Conservation (phyloP, 2,888 invertebrate species). For the Iselma pallidipennis region DNA sequence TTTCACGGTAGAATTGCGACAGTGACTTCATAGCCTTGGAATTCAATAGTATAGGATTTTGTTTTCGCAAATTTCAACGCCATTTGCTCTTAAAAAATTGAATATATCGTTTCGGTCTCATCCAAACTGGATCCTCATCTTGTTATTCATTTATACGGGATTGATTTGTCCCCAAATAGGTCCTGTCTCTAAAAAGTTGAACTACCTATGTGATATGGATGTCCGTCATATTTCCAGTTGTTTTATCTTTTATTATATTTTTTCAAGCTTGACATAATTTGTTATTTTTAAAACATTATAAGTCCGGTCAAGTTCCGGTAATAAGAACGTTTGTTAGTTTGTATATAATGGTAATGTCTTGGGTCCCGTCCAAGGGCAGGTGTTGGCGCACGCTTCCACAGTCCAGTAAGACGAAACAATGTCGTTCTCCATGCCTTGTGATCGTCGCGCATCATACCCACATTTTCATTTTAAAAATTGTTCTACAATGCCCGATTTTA, state of each 20-base stretch:
- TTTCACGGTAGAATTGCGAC: slow-evolving; percentile 25
- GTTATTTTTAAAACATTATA: not conserved
- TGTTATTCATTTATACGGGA: too few relatives aligned
- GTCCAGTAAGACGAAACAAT: slow-evolving; percentile 55
- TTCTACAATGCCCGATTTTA: slow-evolving; percentile 45
- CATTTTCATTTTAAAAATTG: slow-evolving; percentile 45
- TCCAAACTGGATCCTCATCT: too few relatives aligned
- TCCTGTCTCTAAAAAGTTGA: too few relatives aligned
- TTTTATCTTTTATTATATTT: too few relatives aligned
- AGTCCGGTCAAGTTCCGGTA: slow-evolving; percentile 24
- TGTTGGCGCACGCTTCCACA: slow-evolving; percentile 54
- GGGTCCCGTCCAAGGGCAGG: slow-evolving; percentile 44
- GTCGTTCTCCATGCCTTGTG: slow-evolving; percentile 51
- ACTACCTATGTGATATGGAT: too few relatives aligned
- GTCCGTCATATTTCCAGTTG: too few relatives aligned
- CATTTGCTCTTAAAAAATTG: not conserved
- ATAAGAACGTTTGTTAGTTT: slow-evolving; percentile 14
- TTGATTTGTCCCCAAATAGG: too few relatives aligned
- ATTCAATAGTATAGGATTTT: slow-evolving; percentile 3
- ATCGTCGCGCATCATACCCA: slow-evolving; percentile 52
- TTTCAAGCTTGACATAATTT: too few relatives aligned
- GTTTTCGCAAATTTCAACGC: not conserved
- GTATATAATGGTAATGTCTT: slow-evolving; percentile 30
- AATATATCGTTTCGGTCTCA: too few relatives aligned
- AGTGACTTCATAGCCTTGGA: slow-evolving; percentile 25